Evolutionary conservation across 1,140 invertebrate genomes (phyloP).

Genomic region (Camponotus floridanus): DNA sequence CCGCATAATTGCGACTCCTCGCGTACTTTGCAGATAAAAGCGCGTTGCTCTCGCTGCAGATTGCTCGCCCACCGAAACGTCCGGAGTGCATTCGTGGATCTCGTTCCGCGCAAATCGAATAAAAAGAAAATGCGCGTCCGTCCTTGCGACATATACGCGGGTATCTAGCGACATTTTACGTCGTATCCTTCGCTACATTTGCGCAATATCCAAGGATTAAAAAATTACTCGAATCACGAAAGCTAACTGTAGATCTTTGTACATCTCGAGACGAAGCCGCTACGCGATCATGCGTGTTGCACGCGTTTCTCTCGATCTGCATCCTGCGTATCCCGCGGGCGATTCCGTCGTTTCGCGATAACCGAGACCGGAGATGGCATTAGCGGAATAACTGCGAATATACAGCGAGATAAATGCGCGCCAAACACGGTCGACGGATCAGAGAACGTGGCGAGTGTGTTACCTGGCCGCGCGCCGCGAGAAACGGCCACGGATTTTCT

Average conservation of each 20-base stretch:
- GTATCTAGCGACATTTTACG: not conserved
- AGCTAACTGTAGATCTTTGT: not conserved
- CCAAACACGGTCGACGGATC: conserved; percentile 29
- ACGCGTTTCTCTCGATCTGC: not conserved
- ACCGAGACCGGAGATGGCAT: conserved; percentile 44
- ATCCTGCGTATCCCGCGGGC: not conserved
- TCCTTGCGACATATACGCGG: not conserved
- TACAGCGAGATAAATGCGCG: conserved; percentile 8
- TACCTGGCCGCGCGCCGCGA: conserved; percentile 24
- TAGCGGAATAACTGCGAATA: conserved; percentile 51
- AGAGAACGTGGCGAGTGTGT: conserved; percentile 46
- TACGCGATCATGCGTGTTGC: not conserved
- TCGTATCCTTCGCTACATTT: not conserved
- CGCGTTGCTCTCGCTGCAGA: conserved; percentile 14
- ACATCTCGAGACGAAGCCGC: not conserved
- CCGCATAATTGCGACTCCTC: conserved; percentile 58
- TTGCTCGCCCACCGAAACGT: conserved; percentile 37
- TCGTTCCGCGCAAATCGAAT: not conserved
- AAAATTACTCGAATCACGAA: not conserved
- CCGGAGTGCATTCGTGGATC: conserved; percentile 12
- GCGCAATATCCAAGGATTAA: not conserved
- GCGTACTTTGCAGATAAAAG: conserved; percentile 54
- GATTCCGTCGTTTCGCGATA: conserved; percentile 2
- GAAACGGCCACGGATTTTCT: conserved; percentile 52
- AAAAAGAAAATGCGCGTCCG: conserved; percentile 16